These are phyloP conservation scores for Chelon auratus DNA, from an alignment of 2,797 vertebrate species.

Conservation along the genomic window DNA sequence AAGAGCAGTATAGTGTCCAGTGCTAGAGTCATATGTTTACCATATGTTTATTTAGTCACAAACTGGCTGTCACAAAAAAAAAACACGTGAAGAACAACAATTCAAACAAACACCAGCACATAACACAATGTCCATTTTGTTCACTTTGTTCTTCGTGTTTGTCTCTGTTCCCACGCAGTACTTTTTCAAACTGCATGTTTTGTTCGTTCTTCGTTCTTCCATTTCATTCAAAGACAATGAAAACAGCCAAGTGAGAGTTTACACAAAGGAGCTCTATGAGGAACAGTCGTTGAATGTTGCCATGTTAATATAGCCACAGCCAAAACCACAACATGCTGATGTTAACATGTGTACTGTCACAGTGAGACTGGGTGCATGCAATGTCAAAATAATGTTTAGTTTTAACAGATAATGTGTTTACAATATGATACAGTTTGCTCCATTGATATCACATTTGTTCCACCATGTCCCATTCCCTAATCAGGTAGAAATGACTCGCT, in stretches of 20 bases:
- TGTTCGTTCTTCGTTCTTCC: too few species aligned
- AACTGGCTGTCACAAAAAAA: not conserved
- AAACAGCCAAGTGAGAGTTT: not conserved
- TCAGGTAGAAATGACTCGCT: not conserved
- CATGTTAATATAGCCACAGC: not conserved
- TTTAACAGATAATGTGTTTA: not conserved
- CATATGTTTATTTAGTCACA: slow-evolving; percentile 19
- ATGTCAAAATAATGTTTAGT: not conserved
- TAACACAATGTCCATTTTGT: not conserved
- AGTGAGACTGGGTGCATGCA: not conserved
- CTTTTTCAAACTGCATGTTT: too few species aligned
- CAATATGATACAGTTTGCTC: not conserved
- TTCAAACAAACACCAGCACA: slow-evolving; percentile 1
- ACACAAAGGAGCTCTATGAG: not conserved
- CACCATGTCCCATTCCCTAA: not conserved
- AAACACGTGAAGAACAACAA: slow-evolving; percentile 1
- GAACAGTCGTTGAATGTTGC: not conserved
- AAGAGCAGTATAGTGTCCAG: slow-evolving; percentile 8
- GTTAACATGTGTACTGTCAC: too few species aligned
- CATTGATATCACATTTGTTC: not conserved
- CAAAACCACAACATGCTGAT: not conserved
- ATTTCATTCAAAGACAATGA: not conserved
- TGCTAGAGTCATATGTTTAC: not conserved
- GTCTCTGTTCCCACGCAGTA: too few species aligned
- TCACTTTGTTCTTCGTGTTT: not conserved